phyloP scores from a whole-genome alignment of 2,113 vertebrate genomes.

The Phalacrocorax carbo region DNA sequence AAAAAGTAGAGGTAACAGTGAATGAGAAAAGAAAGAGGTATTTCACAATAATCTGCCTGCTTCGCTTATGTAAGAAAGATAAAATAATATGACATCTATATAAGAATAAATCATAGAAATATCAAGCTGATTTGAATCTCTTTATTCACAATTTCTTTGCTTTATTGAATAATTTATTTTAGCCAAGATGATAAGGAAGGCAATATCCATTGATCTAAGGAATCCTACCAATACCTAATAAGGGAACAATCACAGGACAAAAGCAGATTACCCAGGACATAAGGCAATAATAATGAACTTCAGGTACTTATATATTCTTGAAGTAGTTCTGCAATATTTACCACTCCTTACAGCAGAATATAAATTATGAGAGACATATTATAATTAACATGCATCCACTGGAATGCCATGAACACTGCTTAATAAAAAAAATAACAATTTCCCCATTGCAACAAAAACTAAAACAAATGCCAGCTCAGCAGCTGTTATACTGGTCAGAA shows the following conservation, averaged over 20 bases:
- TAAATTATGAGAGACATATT: background rate
- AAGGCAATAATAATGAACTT: background rate
- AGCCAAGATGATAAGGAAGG: background rate
- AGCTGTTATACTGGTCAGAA: background rate
- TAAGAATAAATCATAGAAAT: background rate
- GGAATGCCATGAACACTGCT: background rate
- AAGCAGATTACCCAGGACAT: background rate
- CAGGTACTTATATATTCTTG: background rate
- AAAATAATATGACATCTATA: background rate
- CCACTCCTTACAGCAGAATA: background rate
- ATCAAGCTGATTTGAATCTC: background rate
- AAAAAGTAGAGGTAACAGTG: background rate
- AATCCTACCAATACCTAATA: background rate
- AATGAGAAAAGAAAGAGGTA: background rate
- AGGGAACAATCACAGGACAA: background rate
- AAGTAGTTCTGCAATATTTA: background rate
- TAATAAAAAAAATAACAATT: background rate
- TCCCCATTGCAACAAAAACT: background rate
- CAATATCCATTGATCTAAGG: background rate
- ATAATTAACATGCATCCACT: background rate
- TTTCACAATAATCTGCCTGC: background rate
- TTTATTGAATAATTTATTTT: background rate
- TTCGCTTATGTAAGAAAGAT: background rate
- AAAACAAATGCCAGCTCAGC: background rate
- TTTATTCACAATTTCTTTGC: background rate